Evolutionary conservation across 2,888 invertebrate genomes (phyloP), one percentile per base, ranked within the genome.

Genomic region (Capitulum mitella): DNA sequence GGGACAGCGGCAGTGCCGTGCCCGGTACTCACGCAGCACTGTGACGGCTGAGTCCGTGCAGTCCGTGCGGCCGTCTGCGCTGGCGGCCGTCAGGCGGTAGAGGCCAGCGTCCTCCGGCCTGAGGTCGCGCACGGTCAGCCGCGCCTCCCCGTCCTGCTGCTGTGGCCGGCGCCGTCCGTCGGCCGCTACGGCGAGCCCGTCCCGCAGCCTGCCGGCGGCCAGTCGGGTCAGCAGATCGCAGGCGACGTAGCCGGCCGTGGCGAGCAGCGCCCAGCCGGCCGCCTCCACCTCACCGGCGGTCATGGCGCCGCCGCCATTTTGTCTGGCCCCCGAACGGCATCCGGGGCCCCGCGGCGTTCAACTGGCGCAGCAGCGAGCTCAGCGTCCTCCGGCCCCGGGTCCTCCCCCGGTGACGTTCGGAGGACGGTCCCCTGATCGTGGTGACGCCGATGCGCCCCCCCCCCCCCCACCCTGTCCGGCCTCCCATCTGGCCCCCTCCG

Each of bases 151-250:
- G 8, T 8, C 26, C 34, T 12, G 19, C 70, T 3, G 0, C 70
- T 22, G n/a, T n/a, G n/a, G n/a, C 0, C 58, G 10, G 29, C 29
- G 5, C 8, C 40, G 2, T 29, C 26, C 70, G 26, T 10, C 29
- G 37, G 10, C 29, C 14, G 0, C 92, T 91, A 86, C 93, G 91
- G 80, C 90, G n/a, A n/a, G n/a, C n/a, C 89, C 81, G 74, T 82
- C 80, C 76, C 79, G 78, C 64, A 80, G 78, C 82, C 82, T 82
- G 78, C 74, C 54, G 78, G 79, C 79, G 58, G 79, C 80, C 10
- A 81, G 81, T 40, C 79, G 78, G 19, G 82, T 82, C 58, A 81
- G 79, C 26, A 22, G 81, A 81, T n/a, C 80, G 76, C 51, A 79
- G 76, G 54, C 10, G 10, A 70, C 37, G 70, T 40, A 37, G 6